phyloP scores from a whole-genome alignment of 2,113 vertebrate genomes.

The Rhegmatorhina hoffmannsi region DNA sequence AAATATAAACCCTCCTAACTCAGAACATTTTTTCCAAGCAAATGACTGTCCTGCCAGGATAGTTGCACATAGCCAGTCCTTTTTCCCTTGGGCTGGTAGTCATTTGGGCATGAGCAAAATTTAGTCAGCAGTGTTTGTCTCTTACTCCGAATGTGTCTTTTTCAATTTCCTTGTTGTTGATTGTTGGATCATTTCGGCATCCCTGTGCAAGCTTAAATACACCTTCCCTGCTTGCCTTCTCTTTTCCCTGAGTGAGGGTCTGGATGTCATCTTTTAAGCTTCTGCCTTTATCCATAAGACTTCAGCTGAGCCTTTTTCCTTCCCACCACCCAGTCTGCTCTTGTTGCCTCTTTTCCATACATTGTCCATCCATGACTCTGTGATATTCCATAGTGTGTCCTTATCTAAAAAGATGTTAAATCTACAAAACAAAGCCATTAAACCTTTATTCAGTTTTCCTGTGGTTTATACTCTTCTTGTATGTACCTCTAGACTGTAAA shows the following conservation, averaged over 20 bases:
- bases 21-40: neutral
- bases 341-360: neutral
- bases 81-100: neutral
- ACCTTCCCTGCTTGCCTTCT: neutral
- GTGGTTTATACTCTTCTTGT: neutral
- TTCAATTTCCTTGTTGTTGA: neutral
- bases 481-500: neutral
- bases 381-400: neutral
- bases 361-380: neutral
- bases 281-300: neutral
- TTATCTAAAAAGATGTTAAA: neutral
- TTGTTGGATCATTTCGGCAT: neutral
- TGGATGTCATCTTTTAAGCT: neutral
- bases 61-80: neutral
- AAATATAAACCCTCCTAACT: neutral
- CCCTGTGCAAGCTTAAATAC: neutral
- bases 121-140: neutral
- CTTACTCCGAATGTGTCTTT: neutral
- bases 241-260: neutral
- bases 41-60: neutral
- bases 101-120: neutral
- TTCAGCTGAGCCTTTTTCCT: neutral
- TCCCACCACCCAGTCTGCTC: neutral
- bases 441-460: neutral
- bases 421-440: neutral